These are phyloP conservation scores for Trichogramma dendrolimi DNA, from an alignment of 2,888 invertebrate species.

Conservation along the genomic window DNA sequence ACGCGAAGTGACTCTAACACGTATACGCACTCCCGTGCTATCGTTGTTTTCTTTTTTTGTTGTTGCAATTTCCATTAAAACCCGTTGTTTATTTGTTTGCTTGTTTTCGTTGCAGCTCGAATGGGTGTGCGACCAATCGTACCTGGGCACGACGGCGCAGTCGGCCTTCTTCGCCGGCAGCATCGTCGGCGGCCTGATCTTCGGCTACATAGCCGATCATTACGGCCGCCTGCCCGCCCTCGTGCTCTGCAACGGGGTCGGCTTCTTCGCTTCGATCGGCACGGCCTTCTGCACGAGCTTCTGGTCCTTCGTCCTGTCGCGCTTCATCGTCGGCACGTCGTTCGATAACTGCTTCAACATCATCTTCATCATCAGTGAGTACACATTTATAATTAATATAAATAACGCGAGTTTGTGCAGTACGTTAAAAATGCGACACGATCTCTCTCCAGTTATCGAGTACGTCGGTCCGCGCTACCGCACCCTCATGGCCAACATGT, in stretches of 20 bases:
- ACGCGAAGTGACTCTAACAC: background rate
- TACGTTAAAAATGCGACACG: too few species aligned
- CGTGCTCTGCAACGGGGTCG: slow-evolving; percentile 75
- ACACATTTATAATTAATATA: too few species aligned
- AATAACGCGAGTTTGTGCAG: background rate
- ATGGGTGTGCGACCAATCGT: slow-evolving; percentile 83
- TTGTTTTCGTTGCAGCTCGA: slow-evolving; percentile 59
- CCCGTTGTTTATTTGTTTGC: background rate
- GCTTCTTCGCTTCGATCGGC: slow-evolving; percentile 67
- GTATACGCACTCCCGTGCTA: background rate
- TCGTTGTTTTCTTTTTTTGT: background rate
- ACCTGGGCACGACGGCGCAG: slow-evolving; percentile 73
- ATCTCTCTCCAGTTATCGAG: slow-evolving; percentile 66
- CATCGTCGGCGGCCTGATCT: slow-evolving; percentile 78
- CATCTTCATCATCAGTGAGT: slow-evolving; percentile 85
- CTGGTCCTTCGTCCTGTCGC: slow-evolving; percentile 72
- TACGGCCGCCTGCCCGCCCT: slow-evolving; percentile 81
- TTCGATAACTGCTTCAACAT: slow-evolving; percentile 89
- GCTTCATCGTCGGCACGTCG: slow-evolving; percentile 80
- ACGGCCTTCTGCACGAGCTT: slow-evolving; percentile 74
- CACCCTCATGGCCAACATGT: slow-evolving; percentile 86
- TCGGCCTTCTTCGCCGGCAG: slow-evolving; percentile 86
- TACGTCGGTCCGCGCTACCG: slow-evolving; percentile 87
- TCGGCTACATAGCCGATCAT: slow-evolving; percentile 84
- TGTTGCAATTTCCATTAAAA: background rate